Base-by-base conservation (phyloP, 2,797 vertebrate species). In the Pseudochaenichthys georgianus region DNA sequence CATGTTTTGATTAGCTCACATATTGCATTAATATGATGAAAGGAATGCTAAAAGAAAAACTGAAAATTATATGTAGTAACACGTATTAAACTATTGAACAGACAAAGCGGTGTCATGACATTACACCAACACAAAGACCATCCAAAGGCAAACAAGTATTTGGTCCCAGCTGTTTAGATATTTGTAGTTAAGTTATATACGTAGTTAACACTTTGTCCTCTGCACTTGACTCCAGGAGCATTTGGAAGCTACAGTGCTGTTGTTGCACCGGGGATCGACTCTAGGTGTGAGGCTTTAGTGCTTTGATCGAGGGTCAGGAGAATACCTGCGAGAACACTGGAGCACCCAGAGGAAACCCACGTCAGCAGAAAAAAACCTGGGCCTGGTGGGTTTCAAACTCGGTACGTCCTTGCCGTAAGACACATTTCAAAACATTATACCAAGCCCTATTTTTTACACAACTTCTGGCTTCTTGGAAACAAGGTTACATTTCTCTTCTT, bases 221-320 rank as follows among this genome's bases (percentile, higher is more conserved):
- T 48, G 10, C 45, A 63, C 0, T 34, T 62, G 19, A 60, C 19
- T 62, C 3, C 38, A 17, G 2, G 28, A 55, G 31, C 28, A 55
- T 34, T 31, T 55, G 15, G 28, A 55, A 55, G 53, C 28, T 15
- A 15, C 23, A 5, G 54, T 57, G 15, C 3, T 19, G 34, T 59
- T 12, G 41, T 13, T 23, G 13, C 41, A 19, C 10, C 12, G 58
- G 21, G 21, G 42, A 45, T 13, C 9, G 21, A 23, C 38, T 60
- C 41, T 8, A 38, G 34, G 34, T 38, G 34, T 9, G n/a, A 43
- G 38, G 57, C 57, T 38, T 38, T 38, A 59, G n/a, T 59, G 17
- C 57, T 19, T 50, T 34, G 46, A 50, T 50, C 46, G 48, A 48
- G 46, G 61, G 61, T 45, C 28, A 63, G 16, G 61, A 63, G 34